Base-by-base conservation (phyloP, 35 echinoderm and acorn worm species). In the Ophiothrix spiculata region DNA sequence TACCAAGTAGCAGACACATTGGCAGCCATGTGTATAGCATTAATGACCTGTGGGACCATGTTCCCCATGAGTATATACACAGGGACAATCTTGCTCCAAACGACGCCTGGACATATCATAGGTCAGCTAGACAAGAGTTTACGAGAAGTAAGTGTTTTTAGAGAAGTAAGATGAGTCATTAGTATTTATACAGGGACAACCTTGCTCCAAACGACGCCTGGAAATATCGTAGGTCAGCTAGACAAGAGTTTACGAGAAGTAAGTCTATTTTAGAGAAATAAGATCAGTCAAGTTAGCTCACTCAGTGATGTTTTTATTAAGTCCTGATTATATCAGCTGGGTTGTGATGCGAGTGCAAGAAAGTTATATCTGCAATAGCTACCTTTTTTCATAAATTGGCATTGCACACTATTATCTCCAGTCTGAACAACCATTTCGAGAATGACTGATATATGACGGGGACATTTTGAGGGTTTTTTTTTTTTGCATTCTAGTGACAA, bases 211-310 rank as follows among this genome's bases (percentile, higher is more conserved):
- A 99, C 96, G 0, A 94, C 96, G 13, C 96, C 96, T 3, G 81
- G 86, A 33, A 79, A 99, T 40, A 83, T 99, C 54, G 83, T 99
- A 31, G 96, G 96, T 21, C 96, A 99, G 60, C 75, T 99, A 60
- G 96, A 99, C 76, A 99, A 99, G 77, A 86, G 92, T 79, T 81
- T 99, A 4, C 75, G 96, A 91, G 96, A 99, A 92, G 96, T 99
- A 73, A 76, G 88, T 25, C 45, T n/a, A n/a, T n/a, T n/a, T n/a
- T n/a, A n/a, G n/a, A n/a, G n/a, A n/a, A n/a, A n/a, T n/a, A n/a
- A n/a, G n/a, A n/a, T n/a, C n/a, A n/a, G n/a, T n/a, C n/a, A n/a
- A 54, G 8, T 8, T 54, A 54, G 25, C 1, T 10, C 6, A 69
- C 29, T 2, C 23, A 69, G 3, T 15, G n/a, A n/a, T n/a, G n/a